Conservation (phyloP, 2,113 vertebrate species). For the Dasyprocta punctata region DNA sequence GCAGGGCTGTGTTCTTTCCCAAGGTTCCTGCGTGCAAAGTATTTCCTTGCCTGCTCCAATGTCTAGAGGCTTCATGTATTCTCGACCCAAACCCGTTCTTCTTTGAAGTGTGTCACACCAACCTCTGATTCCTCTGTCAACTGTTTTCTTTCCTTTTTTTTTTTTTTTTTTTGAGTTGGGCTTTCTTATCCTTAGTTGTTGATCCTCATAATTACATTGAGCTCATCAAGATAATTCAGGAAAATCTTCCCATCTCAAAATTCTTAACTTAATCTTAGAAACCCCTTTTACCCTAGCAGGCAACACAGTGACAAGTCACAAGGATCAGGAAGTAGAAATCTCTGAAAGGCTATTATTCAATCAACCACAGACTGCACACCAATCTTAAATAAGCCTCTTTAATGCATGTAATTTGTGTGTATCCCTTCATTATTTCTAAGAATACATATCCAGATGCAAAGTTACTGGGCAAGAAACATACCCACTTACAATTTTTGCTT, state of each 20-base stretch:
- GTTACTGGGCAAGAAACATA: background rate
- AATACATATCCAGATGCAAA: background rate
- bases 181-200: background rate
- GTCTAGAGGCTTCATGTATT: background rate
- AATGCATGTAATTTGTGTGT: background rate
- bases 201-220: background rate
- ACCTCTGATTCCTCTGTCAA: background rate
- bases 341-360: background rate
- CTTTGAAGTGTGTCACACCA: background rate
- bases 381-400: background rate
- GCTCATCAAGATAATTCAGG: background rate
- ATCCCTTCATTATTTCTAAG: background rate
- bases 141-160: too few relatives aligned
- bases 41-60: background rate
- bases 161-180: background rate
- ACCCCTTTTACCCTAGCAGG: background rate
- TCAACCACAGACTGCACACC: background rate
- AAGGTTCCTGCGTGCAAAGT: background rate
- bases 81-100: background rate
- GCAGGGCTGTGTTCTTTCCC: background rate
- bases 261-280: background rate
- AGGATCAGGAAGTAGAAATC: background rate
- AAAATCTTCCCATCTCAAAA: background rate
- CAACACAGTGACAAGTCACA: background rate
- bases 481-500: background rate